Evolutionary conservation across 2,797 vertebrate species (phyloP).

Genomic region (Arrhamphus sclerolepis): DNA sequence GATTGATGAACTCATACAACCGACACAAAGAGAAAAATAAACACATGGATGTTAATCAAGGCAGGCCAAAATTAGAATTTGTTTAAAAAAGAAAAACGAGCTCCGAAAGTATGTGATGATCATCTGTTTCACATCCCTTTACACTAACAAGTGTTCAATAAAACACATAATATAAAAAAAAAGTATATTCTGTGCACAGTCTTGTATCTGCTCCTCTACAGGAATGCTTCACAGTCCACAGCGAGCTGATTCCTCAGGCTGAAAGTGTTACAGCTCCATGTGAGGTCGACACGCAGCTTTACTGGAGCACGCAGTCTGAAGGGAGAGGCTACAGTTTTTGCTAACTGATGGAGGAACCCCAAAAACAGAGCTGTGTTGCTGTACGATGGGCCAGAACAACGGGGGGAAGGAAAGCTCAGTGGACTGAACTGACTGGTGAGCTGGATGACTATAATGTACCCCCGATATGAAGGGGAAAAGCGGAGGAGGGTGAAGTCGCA

Average conservation of each 20-base stretch:
- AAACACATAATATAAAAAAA: constrained; percentile 14
- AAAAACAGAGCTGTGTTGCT: constrained; percentile 60
- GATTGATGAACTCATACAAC: too few species aligned
- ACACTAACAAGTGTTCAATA: constrained; percentile 13
- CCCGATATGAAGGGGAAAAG: constrained; percentile 62
- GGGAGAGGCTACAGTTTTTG: constrained; percentile 70
- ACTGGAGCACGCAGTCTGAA: constrained; percentile 62
- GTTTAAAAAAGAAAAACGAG: constrained; percentile 4
- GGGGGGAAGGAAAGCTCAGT: constrained; percentile 66
- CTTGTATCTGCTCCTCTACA: constrained; percentile 8
- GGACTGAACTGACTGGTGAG: constrained; percentile 62
- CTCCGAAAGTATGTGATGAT: constrained; percentile 1
- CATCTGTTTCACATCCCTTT: constrained; percentile 12
- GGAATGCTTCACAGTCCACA: constrained; percentile 19
- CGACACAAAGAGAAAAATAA: constrained; percentile 2
- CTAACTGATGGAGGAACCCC: constrained; percentile 42
- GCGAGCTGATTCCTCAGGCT: neutral
- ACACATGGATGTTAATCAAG: constrained; percentile 3
- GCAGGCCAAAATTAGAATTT: neutral
- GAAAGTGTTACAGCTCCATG: constrained; percentile 62
- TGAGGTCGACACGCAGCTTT: constrained; percentile 60
- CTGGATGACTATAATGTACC: constrained; percentile 56
- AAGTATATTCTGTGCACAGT: constrained; percentile 2
- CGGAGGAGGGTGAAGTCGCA: constrained; percentile 58
- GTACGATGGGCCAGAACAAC: constrained; percentile 75